These are phyloP conservation scores for Drosophila siamana DNA, from an alignment of 2,888 invertebrate species.

Conservation along the genomic window DNA sequence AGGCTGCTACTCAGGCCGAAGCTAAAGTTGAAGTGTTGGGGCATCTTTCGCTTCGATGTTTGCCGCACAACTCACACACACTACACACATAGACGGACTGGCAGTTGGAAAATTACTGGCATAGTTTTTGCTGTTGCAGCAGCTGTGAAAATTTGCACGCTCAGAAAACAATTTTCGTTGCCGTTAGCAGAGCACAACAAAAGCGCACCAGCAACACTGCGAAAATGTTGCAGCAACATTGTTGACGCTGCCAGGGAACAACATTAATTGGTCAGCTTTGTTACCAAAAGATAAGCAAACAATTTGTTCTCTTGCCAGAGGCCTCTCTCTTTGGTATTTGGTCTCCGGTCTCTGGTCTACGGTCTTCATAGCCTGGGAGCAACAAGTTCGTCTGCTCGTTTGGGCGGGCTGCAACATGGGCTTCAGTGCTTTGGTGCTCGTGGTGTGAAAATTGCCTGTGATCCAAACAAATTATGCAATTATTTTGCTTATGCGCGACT, in stretches of 20 bases:
- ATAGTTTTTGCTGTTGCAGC: slow-evolving; percentile 65
- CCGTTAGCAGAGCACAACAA: slow-evolving; percentile 69
- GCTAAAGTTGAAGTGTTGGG: slow-evolving; percentile 51
- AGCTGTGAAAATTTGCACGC: slow-evolving; percentile 81
- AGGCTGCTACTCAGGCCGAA: slow-evolving; percentile 1
- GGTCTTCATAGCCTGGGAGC: slow-evolving; percentile 25
- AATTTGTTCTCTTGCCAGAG: slow-evolving; percentile 59
- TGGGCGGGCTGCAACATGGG: neutral
- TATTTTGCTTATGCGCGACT: slow-evolving; percentile 69
- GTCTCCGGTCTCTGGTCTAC: neutral
- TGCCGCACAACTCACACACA: slow-evolving; percentile 61
- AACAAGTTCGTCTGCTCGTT: slow-evolving; percentile 31
- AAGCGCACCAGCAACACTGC: slow-evolving; percentile 28
- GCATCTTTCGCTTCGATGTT: slow-evolving; percentile 60
- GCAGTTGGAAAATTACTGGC: slow-evolving; percentile 67
- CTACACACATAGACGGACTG: neutral
- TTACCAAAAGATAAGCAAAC: slow-evolving; percentile 70
- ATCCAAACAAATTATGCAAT: slow-evolving; percentile 67
- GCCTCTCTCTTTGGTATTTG: neutral
- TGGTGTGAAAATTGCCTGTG: slow-evolving; percentile 62
- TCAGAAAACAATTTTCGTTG: slow-evolving; percentile 74
- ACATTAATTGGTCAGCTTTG: slow-evolving; percentile 82
- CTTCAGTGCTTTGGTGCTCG: neutral
- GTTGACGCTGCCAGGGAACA: slow-evolving; percentile 50
- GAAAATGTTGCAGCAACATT: slow-evolving; percentile 69